A percentile compares a stretch with the other conserved stretches of the same genome.
These are phyloP conservation scores for Tipula lateralis DNA, from an alignment of 2,888 invertebrate genomes.

Conservation along the genomic window DNA sequence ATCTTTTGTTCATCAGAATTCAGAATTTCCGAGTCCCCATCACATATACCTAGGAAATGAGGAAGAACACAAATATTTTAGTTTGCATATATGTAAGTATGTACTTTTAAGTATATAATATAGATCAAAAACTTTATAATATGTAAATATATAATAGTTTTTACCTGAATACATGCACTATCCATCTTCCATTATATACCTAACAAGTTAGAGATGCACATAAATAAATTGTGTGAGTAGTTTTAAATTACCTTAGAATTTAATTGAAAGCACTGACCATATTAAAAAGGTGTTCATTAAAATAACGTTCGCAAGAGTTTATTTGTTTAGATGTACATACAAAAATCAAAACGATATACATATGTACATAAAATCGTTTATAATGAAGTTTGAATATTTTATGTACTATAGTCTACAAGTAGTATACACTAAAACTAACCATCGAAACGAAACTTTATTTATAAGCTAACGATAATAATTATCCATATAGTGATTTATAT, in stretches of 20 bases:
- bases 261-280: neutral
- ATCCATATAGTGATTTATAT: neutral
- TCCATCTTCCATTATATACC: neutral
- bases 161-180: neutral
- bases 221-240: neutral
- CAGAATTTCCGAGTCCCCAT: neutral
- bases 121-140: neutral
- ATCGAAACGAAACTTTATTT: neutral
- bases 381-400: neutral
- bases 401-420: neutral
- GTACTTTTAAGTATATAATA: no score
- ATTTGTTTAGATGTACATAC: neutral
- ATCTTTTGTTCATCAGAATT: neutral
- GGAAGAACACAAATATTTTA: neutral
- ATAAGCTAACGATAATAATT: neutral
- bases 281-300: slow-evolving; percentile 7
- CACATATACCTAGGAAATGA: neutral
- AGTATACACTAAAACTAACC: neutral
- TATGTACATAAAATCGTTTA: neutral
- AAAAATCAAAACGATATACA: neutral
- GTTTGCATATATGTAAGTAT: neutral
- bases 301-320: neutral
- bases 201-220: neutral
- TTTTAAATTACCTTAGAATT: neutral
- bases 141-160: neutral